A percentile compares a stretch with the other conserved stretches of the same genome.
These are phyloP conservation scores for Myanophis thanlyinensis DNA, from an alignment of 2,113 vertebrate genomes.

Conservation along the genomic window DNA sequence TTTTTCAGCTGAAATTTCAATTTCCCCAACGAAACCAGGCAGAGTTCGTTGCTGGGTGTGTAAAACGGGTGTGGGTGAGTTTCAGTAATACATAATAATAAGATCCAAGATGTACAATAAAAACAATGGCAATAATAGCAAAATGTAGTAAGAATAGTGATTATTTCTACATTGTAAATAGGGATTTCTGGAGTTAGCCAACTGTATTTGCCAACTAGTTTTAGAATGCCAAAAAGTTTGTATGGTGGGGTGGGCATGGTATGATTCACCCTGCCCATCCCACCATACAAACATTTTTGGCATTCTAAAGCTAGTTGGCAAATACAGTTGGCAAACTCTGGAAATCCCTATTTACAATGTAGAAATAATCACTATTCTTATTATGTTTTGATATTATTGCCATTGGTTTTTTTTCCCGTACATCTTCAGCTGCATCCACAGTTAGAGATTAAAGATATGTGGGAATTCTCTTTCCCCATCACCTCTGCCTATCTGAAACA, in stretches of 20 bases:
- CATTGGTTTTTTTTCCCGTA: neutral
- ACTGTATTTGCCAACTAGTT: neutral
- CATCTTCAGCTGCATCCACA: neutral
- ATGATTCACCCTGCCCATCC: neutral
- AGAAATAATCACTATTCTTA: neutral
- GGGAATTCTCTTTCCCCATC: neutral
- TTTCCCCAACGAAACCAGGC: conserved; percentile 1
- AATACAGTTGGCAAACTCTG: neutral
- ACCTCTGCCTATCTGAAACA: neutral
- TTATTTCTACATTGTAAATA: neutral
- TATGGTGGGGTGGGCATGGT: neutral
- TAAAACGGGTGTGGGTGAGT: neutral
- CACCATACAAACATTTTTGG: neutral
- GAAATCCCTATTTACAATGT: neutral
- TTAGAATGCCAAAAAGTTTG: neutral
- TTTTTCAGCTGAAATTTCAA: conserved; percentile 28
- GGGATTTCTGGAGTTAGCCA: neutral
- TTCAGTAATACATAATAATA: neutral
- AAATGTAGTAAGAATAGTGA: neutral
- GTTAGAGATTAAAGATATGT: neutral
- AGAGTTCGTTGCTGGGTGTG: neutral
- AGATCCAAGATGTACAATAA: neutral
- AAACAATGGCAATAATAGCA: neutral
- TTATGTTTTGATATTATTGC: neutral
- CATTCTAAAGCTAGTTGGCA: neutral